Conservation (phyloP, 2,797 vertebrate species). For the Pseudochirops corinnae region DNA sequence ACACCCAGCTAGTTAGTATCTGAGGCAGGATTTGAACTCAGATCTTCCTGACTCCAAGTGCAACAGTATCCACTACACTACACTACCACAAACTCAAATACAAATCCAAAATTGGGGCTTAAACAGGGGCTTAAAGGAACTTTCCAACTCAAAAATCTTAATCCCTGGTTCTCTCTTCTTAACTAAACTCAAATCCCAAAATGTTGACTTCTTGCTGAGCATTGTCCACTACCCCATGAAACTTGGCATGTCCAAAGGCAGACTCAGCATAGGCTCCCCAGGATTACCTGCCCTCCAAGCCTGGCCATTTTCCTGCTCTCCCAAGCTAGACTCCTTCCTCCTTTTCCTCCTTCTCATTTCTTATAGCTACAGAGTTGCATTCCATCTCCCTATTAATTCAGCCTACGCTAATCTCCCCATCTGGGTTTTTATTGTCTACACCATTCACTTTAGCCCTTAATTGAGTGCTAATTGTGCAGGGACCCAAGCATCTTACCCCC, state of each 20-base stretch:
- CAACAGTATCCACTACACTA: background rate
- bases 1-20: background rate
- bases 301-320: background rate
- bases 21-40: background rate
- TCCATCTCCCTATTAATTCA: background rate
- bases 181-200: background rate
- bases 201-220: background rate
- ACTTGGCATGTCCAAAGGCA: background rate
- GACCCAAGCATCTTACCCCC: background rate
- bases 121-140: background rate
- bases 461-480: background rate
- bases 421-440: background rate
- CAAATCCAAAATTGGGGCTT: background rate
- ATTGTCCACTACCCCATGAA: background rate
- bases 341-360: background rate
- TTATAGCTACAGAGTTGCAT: background rate
- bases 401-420: background rate
- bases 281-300: background rate
- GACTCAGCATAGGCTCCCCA: background rate
- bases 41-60: background rate
- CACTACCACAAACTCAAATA: background rate
- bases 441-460: background rate
- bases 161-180: background rate
- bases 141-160: background rate
- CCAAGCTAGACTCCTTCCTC: background rate